Evolutionary conservation across 2,113 vertebrate genomes (phyloP).

Genomic region (Sakesphorus luctuosus): DNA sequence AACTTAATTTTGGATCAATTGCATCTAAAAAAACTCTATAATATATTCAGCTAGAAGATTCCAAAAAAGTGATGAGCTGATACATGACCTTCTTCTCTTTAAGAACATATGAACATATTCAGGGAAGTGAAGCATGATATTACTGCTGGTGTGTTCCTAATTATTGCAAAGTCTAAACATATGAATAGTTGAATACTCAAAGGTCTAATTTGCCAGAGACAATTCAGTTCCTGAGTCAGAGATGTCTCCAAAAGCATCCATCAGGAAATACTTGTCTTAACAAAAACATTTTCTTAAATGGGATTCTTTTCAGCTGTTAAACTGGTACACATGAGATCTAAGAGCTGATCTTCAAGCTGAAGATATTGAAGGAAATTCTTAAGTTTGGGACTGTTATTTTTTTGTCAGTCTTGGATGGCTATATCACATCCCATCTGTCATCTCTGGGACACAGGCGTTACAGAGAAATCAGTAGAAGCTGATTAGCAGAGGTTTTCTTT

Average conservation of each 20-base stretch:
- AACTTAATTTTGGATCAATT: neutral
- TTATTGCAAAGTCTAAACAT: neutral
- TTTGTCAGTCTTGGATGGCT: neutral
- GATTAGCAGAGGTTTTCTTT: slow-evolving; percentile 15
- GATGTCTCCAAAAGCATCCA: neutral
- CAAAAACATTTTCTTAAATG: neutral
- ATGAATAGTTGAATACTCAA: neutral
- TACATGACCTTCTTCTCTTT: slow-evolving; percentile 35
- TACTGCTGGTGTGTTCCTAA: neutral
- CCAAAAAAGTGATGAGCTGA: neutral
- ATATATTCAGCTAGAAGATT: slow-evolving; percentile 38
- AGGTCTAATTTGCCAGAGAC: neutral
- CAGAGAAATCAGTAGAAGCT: neutral
- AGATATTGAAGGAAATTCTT: neutral
- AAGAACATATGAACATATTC: slow-evolving; percentile 11
- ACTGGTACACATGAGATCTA: neutral
- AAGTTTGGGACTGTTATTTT: neutral
- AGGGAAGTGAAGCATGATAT: neutral
- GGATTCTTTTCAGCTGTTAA: neutral
- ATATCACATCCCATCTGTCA: neutral
- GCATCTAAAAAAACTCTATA: neutral
- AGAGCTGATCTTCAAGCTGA: neutral
- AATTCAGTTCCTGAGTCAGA: neutral
- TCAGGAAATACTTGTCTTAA: neutral
- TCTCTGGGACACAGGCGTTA: neutral